Evolutionary conservation across 2,113 vertebrate genomes (phyloP), one percentile per base, ranked within the genome.

Genomic region (Saguinus imperator): DNA sequence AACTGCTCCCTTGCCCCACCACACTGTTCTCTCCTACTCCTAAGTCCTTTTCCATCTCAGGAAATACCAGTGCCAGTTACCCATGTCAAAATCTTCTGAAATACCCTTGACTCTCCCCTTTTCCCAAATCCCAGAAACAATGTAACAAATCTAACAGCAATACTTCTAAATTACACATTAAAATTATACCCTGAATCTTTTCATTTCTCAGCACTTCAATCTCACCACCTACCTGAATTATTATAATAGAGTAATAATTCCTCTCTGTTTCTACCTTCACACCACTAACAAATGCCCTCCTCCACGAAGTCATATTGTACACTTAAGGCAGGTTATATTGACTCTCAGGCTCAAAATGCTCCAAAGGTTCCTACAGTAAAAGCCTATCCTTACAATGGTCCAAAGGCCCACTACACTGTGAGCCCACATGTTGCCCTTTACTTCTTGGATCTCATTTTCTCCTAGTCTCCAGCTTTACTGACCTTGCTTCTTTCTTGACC

Each of bases 21-120:
- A 29, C 29, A 5, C 11, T 5, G 0, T 43, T 70, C 5, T 3
- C 6, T 14, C 29, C 16, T 3, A 27, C 13, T 8, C 14, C 21
- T 11, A 27, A 17, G 29, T 72, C 61, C 50, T 61, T 48, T 48
- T 29, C 1, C 10, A 35, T 40, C 8, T 70, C 32, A 82, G 52
- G 72, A 81, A 95, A 81, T 64, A 37, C 7, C 45, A 55, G 27
- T 27, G 23, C 58, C 37, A 66, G 5, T n/a, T 94, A 8, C 52
- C 40, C 52, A 89, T 23, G 37, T 75, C 66, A 66, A 91, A 77
- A 70, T 37, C 40, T 89, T 91, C 58, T 68, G 52, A 80, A 61
- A 50, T 21, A 58, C 55, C 32, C 12, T 48, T 43, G 18, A 77
- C 13, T 37, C 11, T 8, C 27, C 35, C 76, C 52, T 80, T 89